phyloP scores from a whole-genome alignment of 2,113 vertebrate species.

The Oncorhynchus mykiss region DNA sequence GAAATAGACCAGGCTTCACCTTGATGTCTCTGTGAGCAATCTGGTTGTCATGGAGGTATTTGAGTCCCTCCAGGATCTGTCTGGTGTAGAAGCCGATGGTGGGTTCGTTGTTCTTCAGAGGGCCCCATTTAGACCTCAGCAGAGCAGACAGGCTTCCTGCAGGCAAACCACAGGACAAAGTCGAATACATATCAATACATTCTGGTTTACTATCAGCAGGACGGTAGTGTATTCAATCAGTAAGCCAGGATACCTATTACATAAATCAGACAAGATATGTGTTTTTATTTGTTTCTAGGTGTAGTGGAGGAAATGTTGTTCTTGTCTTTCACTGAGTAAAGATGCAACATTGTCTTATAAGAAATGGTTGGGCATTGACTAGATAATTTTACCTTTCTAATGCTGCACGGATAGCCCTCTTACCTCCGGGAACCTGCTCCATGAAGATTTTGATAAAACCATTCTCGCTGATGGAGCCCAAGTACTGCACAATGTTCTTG shows the following conservation, averaged over 20 bases:
- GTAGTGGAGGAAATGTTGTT: too few relatives aligned
- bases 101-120: slow-evolving; percentile 94
- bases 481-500: slow-evolving; percentile 98
- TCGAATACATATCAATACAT: neutral
- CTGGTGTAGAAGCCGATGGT: slow-evolving; percentile 98
- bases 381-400: neutral
- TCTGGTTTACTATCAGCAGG: neutral
- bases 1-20: slow-evolving; percentile 68
- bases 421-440: slow-evolving; percentile 98
- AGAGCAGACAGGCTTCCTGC: slow-evolving; percentile 96
- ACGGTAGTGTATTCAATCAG: neutral
- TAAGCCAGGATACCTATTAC: too few relatives aligned
- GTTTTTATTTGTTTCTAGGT: too few relatives aligned
- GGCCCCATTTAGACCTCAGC: slow-evolving; percentile 97
- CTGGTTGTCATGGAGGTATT: slow-evolving; percentile 98
- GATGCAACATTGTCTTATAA: neutral
- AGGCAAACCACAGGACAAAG: slow-evolving; percentile 14
- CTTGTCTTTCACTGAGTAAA: too few relatives aligned
- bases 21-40: slow-evolving; percentile 98
- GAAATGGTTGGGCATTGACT: neutral
- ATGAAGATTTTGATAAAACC: slow-evolving; percentile 99
- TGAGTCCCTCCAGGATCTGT: slow-evolving; percentile 96
- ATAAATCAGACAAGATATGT: too few relatives aligned
- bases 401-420: slow-evolving; percentile 35
- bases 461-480: slow-evolving; percentile 95